A percentile compares a stretch with the other conserved stretches of the same genome.
These are phyloP conservation scores for Microplitis demolitor DNA, from an alignment of 1,140 invertebrate genomes.

Conservation along the genomic window DNA sequence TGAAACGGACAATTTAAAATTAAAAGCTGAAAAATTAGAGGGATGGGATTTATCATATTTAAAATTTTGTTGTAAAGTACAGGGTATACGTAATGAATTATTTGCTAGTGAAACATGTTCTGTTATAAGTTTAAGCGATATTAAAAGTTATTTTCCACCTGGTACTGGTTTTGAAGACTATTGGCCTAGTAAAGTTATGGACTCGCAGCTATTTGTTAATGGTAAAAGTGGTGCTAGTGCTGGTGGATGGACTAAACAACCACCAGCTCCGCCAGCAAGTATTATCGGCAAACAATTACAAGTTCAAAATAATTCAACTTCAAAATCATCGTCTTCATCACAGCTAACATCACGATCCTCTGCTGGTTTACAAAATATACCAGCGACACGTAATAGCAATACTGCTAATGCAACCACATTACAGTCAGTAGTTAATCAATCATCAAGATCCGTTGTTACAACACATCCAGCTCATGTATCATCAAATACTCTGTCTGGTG, in stretches of 20 bases:
- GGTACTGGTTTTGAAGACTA: conserved; percentile 89
- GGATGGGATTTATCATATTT: conserved; percentile 91
- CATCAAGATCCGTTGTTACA: conserved; percentile 40
- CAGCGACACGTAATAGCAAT: conserved; percentile 34
- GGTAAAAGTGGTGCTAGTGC: conserved; percentile 65
- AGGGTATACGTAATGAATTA: conserved; percentile 87
- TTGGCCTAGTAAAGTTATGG: conserved; percentile 86
- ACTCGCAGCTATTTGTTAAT: conserved; percentile 73
- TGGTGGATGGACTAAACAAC: conserved; percentile 69
- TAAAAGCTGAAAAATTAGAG: conserved; percentile 81
- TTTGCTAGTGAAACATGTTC: conserved; percentile 88
- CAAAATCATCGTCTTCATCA: conserved; percentile 19
- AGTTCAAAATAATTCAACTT: conserved; percentile 47
- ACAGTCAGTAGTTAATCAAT: conserved; percentile 46
- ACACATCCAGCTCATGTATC: conserved; percentile 50
- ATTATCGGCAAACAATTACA: conserved; percentile 27
- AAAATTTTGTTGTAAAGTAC: conserved; percentile 93
- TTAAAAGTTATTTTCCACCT: conserved; percentile 87
- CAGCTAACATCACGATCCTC: conserved; percentile 39
- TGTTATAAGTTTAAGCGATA: conserved; percentile 86
- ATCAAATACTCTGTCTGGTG: conserved; percentile 43
- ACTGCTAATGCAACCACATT: conserved; percentile 36
- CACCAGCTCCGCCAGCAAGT: conserved; percentile 49
- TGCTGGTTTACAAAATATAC: conserved; percentile 41
- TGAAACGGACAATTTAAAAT: conserved; percentile 86